Conservation (phyloP, 2,888 invertebrate species). For the Lithophane ornitopus region DNA sequence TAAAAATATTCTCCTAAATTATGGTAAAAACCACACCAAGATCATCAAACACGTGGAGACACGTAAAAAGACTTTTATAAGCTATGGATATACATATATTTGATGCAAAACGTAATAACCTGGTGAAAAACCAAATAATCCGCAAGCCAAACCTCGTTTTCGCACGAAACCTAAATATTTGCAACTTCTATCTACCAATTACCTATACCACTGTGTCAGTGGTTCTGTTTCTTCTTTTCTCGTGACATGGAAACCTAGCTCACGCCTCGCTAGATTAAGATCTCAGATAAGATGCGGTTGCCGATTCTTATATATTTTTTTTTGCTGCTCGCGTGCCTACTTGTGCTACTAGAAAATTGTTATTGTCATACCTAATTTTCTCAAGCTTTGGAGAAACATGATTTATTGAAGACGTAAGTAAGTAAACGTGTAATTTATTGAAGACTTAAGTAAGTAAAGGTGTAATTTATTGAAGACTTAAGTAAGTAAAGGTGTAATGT, state of each 20-base stretch:
- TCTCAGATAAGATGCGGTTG: conserved; percentile 58
- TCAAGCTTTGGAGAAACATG: conserved; percentile 37
- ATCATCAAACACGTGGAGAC: not conserved
- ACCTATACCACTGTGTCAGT: not conserved
- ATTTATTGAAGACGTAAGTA: conserved; percentile 30
- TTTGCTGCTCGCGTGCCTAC: conserved; percentile 60
- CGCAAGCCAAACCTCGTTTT: not conserved
- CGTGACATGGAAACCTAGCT: conserved; percentile 59
- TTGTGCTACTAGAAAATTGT: conserved; percentile 60
- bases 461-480: not conserved
- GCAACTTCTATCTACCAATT: not conserved
- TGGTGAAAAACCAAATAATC: not conserved
- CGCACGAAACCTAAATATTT: not conserved
- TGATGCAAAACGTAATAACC: not conserved
- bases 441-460: no score
- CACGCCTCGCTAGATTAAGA: conserved; percentile 54
- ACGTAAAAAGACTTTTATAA: not conserved
- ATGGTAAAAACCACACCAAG: no score
- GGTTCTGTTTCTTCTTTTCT: conserved; percentile 7
- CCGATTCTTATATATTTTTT: conserved; percentile 57
- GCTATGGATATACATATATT: not conserved
- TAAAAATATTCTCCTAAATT: no score
- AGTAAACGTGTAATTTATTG: conserved; percentile 14
- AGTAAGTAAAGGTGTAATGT: not conserved
- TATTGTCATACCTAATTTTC: conserved; percentile 64